Percentiles rank a stretch among this genome's conserved stretches.
Evolutionary conservation across 37 sponge, comb jelly and placozoan species (phyloP).

Genomic region (Cliona cf. orientalis): DNA sequence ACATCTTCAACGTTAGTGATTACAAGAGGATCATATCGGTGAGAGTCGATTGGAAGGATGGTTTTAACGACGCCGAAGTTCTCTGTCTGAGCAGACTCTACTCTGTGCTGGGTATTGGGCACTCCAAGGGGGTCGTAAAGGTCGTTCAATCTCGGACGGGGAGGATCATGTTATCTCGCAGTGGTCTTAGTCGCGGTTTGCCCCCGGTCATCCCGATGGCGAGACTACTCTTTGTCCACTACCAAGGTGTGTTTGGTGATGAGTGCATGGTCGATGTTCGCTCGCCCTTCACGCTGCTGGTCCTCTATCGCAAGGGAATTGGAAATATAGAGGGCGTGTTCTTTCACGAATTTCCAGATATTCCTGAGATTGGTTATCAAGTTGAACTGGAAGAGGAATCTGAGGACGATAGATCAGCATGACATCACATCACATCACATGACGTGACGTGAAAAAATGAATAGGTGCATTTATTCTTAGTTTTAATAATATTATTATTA

Average conservation of each 20-base stretch:
- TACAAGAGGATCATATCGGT: constrained; percentile 27
- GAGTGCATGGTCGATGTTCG: constrained; percentile 36
- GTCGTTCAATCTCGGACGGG: constrained; percentile 30
- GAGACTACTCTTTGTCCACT: constrained; percentile 14
- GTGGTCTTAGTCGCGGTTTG: constrained; percentile 11
- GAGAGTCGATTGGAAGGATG: constrained; percentile 34
- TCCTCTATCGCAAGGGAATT: constrained; percentile 38
- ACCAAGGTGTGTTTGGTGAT: constrained; percentile 19
- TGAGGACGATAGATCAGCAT: constrained; percentile 31
- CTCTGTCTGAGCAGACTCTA: constrained; percentile 31
- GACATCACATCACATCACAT: too few relatives aligned
- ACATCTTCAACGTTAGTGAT: constrained; percentile 20
- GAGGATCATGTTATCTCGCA: not conserved
- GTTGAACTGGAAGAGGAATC: constrained; percentile 29
- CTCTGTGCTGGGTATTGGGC: constrained; percentile 26
- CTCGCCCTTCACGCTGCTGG: constrained; percentile 9
- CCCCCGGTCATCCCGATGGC: constrained; percentile 45
- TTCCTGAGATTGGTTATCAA: not conserved
- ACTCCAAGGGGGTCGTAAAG: constrained; percentile 39
- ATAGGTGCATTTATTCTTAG: too few relatives aligned
- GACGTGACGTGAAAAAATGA: too few relatives aligned
- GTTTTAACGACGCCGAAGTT: constrained; percentile 35
- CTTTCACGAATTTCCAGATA: constrained; percentile 20
- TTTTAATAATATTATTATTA: too few relatives aligned
- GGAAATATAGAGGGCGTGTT: constrained; percentile 43